These are phyloP conservation scores for Amblyraja radiata DNA, from an alignment of 2,797 vertebrate species.

Conservation along the genomic window DNA sequence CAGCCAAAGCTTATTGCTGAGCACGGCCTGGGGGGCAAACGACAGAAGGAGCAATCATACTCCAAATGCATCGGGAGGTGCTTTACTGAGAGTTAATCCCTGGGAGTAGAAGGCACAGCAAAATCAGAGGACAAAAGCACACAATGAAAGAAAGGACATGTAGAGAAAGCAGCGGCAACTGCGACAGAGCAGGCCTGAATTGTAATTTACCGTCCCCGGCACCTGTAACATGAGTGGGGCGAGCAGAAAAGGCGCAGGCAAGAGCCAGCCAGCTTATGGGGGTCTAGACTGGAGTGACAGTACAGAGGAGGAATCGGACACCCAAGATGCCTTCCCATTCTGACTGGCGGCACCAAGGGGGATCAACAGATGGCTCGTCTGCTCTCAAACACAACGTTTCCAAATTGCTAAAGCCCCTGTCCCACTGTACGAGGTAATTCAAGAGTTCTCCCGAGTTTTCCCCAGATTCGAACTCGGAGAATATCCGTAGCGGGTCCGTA, in stretches of 20 bases:
- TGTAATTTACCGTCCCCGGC: background rate
- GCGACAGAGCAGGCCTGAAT: background rate
- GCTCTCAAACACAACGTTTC: background rate
- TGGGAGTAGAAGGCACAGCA: background rate
- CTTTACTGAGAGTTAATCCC: too few relatives aligned
- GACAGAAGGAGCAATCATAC: background rate
- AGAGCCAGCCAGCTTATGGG: background rate
- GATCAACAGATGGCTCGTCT: background rate
- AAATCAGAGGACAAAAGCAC: background rate
- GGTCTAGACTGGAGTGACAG: background rate
- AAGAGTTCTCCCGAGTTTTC: too few relatives aligned
- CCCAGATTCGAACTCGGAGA: too few relatives aligned
- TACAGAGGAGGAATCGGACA: background rate
- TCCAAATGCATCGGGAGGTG: background rate
- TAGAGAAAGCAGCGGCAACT: background rate
- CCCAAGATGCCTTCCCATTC: background rate
- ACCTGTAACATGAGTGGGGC: background rate
- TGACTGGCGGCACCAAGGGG: background rate
- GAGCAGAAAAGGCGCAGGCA: background rate
- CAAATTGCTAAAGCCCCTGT: background rate
- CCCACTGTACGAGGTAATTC: too few relatives aligned
- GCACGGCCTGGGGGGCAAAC: background rate
- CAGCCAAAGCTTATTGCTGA: background rate
- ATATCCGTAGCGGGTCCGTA: too few relatives aligned
- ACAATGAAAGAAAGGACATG: background rate